Evolutionary conservation across 2,113 vertebrate species (phyloP), one percentile per base, ranked within the genome.

Genomic region (Climacteris rufus): DNA sequence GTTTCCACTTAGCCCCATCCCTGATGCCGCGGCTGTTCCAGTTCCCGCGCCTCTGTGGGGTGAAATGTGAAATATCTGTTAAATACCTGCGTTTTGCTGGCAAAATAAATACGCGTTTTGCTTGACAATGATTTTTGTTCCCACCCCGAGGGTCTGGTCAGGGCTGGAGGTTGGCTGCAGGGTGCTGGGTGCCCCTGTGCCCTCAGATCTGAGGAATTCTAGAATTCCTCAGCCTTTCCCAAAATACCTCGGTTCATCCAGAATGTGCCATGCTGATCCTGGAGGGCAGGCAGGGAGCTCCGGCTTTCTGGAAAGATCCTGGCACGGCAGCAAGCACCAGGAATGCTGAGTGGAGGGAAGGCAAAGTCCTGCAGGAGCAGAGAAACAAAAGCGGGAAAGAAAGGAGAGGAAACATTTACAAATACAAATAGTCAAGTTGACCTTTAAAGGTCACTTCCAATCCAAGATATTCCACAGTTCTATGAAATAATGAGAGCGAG

Each of bases 41-140:
- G 1, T 20, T 22, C 13, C 59, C 1, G 0, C 28, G 4, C 17
- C 74, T 28, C 6, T 2, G 10, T 3, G 28, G 0, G 0, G 13
- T 0, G 35, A 5, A 23, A 28, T 9, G 13, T 7, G 3, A 7
- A 37, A 8, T 6, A 4, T 6, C 20, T 50, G 52, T 75, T 16
- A 13, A 21, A 25, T 25, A 6, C 0, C 13, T 27, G 25, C 13
- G 21, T 35, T 76, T 31, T 57, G 4, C 42, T 42, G 24, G 24
- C 35, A n/a, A 24, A 65, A 66, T 57, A 15, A 40, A 63, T 15
- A 10, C 0, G 33, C 0, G 24, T 19, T 56, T 37, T 30, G 19
- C 35, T 50, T 23, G 25, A 16, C 27, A 7, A 13, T 47, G 25
- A 12, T 4, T 56, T 56, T 39, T 31, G 5, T 21, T 28, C 17